Conservation (phyloP, 1,140 invertebrate genomes). For the Oryctes rhinoceros region DNA sequence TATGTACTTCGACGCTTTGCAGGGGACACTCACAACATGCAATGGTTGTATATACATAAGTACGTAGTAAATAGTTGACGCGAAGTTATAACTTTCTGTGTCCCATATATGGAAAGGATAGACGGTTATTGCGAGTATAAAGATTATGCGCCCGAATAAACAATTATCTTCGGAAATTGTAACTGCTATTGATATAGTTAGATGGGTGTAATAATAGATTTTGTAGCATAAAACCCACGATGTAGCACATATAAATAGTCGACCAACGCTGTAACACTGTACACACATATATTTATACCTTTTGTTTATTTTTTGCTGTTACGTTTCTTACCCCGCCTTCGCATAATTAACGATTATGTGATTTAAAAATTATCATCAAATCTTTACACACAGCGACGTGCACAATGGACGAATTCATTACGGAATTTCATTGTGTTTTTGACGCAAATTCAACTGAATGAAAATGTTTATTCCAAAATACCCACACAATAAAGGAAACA, state of each 20-base stretch:
- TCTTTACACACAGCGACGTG: background rate
- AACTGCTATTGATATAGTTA: background rate
- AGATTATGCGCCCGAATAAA: constrained; percentile 2
- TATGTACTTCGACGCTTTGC: background rate
- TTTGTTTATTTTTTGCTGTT: constrained; percentile 4
- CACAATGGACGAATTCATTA: background rate
- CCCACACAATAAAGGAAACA: too few species aligned
- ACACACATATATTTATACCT: background rate
- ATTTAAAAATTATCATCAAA: background rate
- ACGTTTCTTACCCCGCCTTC: background rate
- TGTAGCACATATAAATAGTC: background rate
- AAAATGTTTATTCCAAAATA: too few species aligned
- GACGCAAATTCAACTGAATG: too few species aligned
- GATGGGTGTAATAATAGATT: background rate
- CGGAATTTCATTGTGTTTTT: background rate
- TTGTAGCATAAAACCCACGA: background rate
- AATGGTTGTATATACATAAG: background rate
- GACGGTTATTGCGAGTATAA: background rate
- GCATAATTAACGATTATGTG: constrained; percentile 15
- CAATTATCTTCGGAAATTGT: constrained; percentile 4
- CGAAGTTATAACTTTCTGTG: background rate
- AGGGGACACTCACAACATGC: background rate
- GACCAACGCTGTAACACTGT: background rate
- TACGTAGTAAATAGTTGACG: background rate
- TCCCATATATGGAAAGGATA: constrained; percentile 1